phyloP scores from a whole-genome alignment of 2,888 invertebrate genomes.

The Didymodactylos carnosus region DNA sequence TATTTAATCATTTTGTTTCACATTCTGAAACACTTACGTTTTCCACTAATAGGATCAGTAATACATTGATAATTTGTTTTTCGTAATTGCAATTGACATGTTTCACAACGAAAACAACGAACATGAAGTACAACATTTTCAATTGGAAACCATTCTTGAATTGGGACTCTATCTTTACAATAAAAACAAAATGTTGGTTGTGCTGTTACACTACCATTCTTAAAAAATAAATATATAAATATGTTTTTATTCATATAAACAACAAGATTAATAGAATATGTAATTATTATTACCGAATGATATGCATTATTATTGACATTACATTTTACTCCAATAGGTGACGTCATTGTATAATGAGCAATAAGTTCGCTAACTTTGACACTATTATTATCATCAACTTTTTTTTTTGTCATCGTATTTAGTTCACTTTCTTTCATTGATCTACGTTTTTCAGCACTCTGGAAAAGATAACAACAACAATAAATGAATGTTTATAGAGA shows the following conservation, averaged over 20 bases:
- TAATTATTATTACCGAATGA: neutral
- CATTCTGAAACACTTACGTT: too few relatives aligned
- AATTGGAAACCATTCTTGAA: neutral
- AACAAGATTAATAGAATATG: too few relatives aligned
- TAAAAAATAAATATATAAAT: too few relatives aligned
- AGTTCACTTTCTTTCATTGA: too few relatives aligned
- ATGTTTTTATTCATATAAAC: too few relatives aligned
- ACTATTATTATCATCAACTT: neutral
- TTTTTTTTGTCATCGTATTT: neutral
- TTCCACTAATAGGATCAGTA: neutral
- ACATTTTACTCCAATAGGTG: too few relatives aligned
- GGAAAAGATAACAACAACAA: too few relatives aligned
- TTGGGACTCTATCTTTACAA: neutral
- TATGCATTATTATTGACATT: too few relatives aligned
- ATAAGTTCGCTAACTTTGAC: neutral
- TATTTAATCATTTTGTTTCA: too few relatives aligned
- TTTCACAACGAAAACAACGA: slow-evolving; percentile 10
- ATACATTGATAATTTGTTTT: neutral
- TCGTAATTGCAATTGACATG: neutral
- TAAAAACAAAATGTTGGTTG: neutral
- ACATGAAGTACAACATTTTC: slow-evolving; percentile 3
- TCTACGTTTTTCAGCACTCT: too few relatives aligned
- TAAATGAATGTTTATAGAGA: too few relatives aligned
- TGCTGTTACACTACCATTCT: too few relatives aligned
- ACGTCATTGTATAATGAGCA: neutral